These are phyloP conservation scores for Mormyrus iriodes DNA, from an alignment of 2,113 vertebrate genomes.

Conservation along the genomic window DNA sequence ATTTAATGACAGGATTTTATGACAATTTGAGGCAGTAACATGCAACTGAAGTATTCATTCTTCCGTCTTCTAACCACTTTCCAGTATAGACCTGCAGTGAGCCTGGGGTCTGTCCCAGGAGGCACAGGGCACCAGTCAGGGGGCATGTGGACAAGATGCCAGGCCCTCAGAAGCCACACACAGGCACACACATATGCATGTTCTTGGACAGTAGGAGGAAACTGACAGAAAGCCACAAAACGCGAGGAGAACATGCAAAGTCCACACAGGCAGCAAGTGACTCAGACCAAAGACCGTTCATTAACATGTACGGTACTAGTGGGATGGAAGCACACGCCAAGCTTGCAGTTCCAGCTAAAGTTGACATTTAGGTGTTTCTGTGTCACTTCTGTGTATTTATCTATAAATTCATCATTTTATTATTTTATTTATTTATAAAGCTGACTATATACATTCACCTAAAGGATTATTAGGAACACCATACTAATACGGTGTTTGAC, in stretches of 20 bases:
- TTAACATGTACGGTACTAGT: background rate
- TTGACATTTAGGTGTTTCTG: background rate
- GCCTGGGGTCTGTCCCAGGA: background rate
- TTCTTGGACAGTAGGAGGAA: background rate
- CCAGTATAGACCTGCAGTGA: background rate
- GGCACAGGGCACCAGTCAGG: background rate
- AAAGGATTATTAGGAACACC: too few relatives aligned
- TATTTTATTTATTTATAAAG: background rate
- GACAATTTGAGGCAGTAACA: background rate
- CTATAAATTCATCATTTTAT: background rate
- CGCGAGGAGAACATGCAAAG: background rate
- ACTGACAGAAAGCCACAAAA: background rate
- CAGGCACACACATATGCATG: background rate
- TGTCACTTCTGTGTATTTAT: background rate
- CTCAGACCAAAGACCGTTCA: background rate
- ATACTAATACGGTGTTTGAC: too few relatives aligned
- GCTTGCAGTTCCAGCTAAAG: background rate
- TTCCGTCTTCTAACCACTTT: background rate
- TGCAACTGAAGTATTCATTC: too few relatives aligned
- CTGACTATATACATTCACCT: too few relatives aligned
- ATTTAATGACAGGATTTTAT: background rate
- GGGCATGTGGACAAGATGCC: background rate
- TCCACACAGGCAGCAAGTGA: background rate
- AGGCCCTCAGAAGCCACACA: background rate
- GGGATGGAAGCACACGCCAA: background rate